Conservation (phyloP, 2,797 vertebrate genomes). For the Numenius phaeopus region DNA sequence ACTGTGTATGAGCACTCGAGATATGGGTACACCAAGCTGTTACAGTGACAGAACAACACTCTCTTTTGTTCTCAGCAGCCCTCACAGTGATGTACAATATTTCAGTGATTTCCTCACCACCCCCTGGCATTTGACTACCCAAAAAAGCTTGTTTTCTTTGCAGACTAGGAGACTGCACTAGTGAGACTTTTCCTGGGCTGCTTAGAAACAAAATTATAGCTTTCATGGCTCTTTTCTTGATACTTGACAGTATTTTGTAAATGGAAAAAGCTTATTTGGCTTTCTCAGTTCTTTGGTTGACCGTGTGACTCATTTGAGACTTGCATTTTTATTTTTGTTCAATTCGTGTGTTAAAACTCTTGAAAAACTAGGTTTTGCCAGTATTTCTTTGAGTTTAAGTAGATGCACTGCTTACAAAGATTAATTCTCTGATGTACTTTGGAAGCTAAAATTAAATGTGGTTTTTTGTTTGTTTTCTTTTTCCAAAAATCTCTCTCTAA, state of each 20-base stretch:
- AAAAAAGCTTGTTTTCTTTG: background rate
- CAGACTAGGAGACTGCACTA: background rate
- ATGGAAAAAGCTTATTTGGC: background rate
- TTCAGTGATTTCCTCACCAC: background rate
- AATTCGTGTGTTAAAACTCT: background rate
- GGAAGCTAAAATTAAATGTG: background rate
- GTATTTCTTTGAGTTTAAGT: background rate
- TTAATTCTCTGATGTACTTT: background rate
- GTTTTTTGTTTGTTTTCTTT: background rate
- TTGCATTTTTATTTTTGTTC: background rate
- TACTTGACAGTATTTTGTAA: background rate
- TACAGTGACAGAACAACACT: background rate
- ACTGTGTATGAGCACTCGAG: background rate
- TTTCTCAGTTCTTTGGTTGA: background rate
- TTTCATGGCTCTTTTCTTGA: background rate
- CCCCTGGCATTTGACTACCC: background rate
- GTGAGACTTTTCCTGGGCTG: background rate
- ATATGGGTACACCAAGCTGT: background rate
- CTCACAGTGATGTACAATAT: background rate
- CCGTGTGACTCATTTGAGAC: background rate
- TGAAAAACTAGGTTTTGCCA: background rate
- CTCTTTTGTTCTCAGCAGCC: background rate
- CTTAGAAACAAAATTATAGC: background rate
- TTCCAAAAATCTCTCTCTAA: background rate
- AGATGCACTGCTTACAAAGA: background rate